phyloP scores from a whole-genome alignment of 2,888 invertebrate species.

The Fragum whitleyi region DNA sequence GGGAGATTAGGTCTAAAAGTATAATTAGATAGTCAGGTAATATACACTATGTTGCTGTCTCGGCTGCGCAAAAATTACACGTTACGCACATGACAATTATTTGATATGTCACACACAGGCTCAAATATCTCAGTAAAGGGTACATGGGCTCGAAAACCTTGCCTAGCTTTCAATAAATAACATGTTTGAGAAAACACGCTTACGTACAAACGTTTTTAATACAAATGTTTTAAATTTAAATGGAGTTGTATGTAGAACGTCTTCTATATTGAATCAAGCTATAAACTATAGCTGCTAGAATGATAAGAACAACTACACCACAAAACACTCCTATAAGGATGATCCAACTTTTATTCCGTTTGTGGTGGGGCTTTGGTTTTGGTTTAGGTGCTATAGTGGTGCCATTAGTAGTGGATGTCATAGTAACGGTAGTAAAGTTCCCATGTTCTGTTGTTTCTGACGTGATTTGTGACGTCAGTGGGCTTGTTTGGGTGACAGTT shows the following conservation, averaged over 20 bases:
- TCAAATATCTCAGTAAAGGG: no score
- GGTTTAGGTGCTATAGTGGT: background rate
- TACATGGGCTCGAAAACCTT: no score
- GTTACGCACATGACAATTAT: no score
- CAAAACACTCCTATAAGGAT: background rate
- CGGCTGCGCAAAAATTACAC: no score
- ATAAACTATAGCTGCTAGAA: background rate
- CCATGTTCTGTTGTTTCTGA: background rate
- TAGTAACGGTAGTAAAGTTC: background rate
- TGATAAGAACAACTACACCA: constrained; percentile 1
- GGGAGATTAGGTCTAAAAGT: no score
- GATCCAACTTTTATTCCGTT: background rate
- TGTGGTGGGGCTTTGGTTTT: background rate
- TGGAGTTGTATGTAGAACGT: background rate
- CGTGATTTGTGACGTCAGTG: background rate
- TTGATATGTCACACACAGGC: no score
- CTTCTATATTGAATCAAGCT: background rate
- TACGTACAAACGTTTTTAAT: no score
- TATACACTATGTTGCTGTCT: no score
- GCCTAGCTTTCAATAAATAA: no score
- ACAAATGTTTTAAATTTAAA: no score
- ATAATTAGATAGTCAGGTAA: no score
- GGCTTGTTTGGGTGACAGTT: background rate
- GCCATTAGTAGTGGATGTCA: background rate
- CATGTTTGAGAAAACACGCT: no score